A percentile compares a stretch with the other conserved stretches of the same genome.
phyloP scores from a whole-genome alignment of 2,888 invertebrate genomes.

The Escarpia spicata region DNA sequence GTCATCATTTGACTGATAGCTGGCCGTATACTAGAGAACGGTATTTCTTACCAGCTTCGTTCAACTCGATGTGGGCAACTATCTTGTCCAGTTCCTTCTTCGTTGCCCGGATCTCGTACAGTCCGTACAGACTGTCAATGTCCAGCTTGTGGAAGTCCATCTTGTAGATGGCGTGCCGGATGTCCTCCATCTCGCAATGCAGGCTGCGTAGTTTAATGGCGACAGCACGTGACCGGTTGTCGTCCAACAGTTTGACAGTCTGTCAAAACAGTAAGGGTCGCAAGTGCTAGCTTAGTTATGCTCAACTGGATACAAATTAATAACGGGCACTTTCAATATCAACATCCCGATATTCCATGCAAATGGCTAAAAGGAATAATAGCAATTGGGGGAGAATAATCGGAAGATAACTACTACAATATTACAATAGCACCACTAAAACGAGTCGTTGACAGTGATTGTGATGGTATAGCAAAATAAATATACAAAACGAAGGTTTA shows the following conservation, averaged over 20 bases:
- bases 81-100: conserved; percentile 37
- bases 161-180: conserved; percentile 37
- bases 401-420: background rate
- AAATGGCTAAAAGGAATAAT: background rate
- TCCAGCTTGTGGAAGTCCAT: conserved; percentile 31
- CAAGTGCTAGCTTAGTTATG: background rate
- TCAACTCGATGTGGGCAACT: conserved; percentile 25
- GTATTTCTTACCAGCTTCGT: conserved; percentile 32
- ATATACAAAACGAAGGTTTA: background rate
- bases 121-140: conserved; percentile 32
- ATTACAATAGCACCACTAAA: background rate
- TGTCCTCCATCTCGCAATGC: conserved; percentile 39
- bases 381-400: background rate
- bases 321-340: background rate
- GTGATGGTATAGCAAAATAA: background rate
- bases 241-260: conserved; percentile 39
- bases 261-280: background rate
- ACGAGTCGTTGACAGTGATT: background rate
- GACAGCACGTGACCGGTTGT: conserved; percentile 38
- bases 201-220: conserved; percentile 39
- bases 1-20: no score
- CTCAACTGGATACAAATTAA: background rate
- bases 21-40: background rate
- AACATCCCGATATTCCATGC: background rate
- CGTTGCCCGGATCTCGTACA: conserved; percentile 36